Percentiles rank a stretch among this genome's conserved stretches.
Evolutionary conservation across 1,140 invertebrate species (phyloP).

Genomic region (Tetramorium alpestre): DNA sequence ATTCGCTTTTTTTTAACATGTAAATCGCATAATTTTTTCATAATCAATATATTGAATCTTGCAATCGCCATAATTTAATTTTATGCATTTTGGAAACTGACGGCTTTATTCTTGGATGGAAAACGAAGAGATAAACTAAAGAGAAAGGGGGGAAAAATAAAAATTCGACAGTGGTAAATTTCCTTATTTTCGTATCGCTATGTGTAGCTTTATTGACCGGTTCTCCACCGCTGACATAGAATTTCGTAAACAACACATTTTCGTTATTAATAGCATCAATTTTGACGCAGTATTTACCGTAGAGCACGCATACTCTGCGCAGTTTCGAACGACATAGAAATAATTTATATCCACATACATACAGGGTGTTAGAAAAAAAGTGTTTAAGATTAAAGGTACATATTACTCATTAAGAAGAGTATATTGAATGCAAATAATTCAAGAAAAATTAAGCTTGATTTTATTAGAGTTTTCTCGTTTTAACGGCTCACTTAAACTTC

Average conservation of each 20-base stretch:
- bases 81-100: not conserved
- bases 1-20: too few relatives aligned
- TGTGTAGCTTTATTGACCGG: not conserved
- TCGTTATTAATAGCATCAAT: conserved; percentile 39
- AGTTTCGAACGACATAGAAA: conserved; percentile 11
- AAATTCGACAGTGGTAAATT: not conserved
- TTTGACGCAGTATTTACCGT: conserved; percentile 38
- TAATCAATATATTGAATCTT: not conserved
- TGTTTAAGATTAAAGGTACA: not conserved
- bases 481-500: not conserved
- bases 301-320: not conserved
- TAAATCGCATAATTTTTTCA: too few relatives aligned
- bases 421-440: not conserved
- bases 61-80: not conserved
- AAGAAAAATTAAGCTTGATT: not conserved
- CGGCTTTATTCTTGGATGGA: not conserved
- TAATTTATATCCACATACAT: conserved; percentile 11
- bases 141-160: not conserved
- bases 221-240: not conserved
- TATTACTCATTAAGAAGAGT: not conserved
- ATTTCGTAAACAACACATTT: conserved; percentile 29
- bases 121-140: not conserved
- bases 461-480: not conserved
- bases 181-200: not conserved
- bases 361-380: not conserved